A percentile compares a stretch with the other conserved stretches of the same genome.
These are phyloP conservation scores for Mimumesa dahlbomi DNA, from an alignment of 2,888 invertebrate genomes.

Conservation along the genomic window DNA sequence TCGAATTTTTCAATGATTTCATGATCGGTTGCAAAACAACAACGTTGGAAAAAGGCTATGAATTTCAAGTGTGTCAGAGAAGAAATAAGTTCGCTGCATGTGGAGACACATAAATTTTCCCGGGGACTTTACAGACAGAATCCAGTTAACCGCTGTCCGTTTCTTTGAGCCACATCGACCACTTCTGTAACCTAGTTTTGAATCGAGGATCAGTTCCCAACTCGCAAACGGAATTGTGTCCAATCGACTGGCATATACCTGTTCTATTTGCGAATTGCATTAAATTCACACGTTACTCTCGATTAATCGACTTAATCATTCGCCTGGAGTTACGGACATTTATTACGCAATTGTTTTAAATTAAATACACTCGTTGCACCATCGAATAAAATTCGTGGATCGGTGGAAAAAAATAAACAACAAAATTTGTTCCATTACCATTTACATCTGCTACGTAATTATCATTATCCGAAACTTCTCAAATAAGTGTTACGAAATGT, in stretches of 20 bases:
- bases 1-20: no score
- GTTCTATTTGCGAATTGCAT: no score
- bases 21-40: no score
- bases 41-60: no score
- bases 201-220: slow-evolving; percentile 7
- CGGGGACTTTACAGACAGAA: slow-evolving; percentile 6
- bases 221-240: no score
- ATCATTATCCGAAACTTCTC: neutral
- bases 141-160: slow-evolving; percentile 28
- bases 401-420: neutral
- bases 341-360: no score
- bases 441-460: neutral
- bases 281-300: no score
- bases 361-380: neutral
- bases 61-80: neutral
- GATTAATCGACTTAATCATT: no score
- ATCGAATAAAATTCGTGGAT: neutral
- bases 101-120: slow-evolving; percentile 1
- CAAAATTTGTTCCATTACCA: neutral
- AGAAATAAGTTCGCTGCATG: neutral
- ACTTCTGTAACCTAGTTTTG: slow-evolving; percentile 18
- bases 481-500: neutral
- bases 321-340: no score
- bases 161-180: slow-evolving; percentile 23
- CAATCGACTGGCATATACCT: no score